A percentile compares a stretch with the other conserved stretches of the same genome.
These are phyloP conservation scores for Drosophila sproati DNA, from an alignment of 1,140 invertebrate species.

Conservation along the genomic window DNA sequence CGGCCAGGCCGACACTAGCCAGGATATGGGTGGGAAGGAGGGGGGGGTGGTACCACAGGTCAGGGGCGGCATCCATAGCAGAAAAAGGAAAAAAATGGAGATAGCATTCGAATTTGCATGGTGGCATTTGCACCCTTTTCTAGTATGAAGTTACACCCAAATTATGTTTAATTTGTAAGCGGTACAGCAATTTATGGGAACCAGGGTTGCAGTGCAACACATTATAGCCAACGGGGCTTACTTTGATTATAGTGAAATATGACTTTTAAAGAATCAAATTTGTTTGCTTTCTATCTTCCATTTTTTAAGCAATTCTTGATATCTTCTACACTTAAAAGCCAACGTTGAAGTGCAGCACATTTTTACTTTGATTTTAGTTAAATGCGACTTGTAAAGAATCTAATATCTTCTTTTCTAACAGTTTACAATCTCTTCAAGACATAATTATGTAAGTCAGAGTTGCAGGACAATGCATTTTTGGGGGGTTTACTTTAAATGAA, in stretches of 20 bases:
- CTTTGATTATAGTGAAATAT: not conserved
- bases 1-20: not conserved
- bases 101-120: conserved; percentile 70
- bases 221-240: not conserved
- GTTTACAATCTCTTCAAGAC: too few species aligned
- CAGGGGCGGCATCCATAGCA: not conserved
- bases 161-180: conserved; percentile 40
- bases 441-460: too few species aligned
- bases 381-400: not conserved
- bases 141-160: conserved; percentile 22
- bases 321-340: not conserved
- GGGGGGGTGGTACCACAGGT: not conserved
- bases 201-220: conserved; percentile 5
- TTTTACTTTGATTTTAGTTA: not conserved
- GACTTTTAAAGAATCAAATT: not conserved
- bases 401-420: not conserved
- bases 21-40: not conserved
- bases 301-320: too few species aligned
- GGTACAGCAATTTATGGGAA: conserved; percentile 3
- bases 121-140: conserved; percentile 44
- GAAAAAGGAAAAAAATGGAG: conserved; percentile 53
- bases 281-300: not conserved
- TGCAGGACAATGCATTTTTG: too few species aligned
- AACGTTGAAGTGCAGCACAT: not conserved
- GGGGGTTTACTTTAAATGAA: not conserved